Evolutionary conservation across 2,113 vertebrate genomes (phyloP).

Genomic region (Sinocyclocheilus anophthalmus): DNA sequence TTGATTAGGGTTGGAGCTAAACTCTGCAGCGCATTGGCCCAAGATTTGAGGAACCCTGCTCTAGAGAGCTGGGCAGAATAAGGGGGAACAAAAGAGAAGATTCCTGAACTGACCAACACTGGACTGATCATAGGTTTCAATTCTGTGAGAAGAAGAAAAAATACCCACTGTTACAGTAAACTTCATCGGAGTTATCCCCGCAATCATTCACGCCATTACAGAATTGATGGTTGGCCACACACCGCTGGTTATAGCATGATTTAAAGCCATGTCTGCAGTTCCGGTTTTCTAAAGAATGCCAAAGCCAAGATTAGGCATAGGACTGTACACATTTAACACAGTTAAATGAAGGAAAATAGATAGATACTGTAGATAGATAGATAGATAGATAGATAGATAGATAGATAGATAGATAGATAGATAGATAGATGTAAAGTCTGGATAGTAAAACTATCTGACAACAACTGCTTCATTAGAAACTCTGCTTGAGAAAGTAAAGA

Average conservation of each 20-base stretch:
- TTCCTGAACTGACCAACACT: neutral
- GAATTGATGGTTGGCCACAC: constrained; percentile 75
- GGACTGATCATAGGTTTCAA: neutral
- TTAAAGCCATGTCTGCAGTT: constrained; percentile 82
- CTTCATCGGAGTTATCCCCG: constrained; percentile 84
- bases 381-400: neutral
- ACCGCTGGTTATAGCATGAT: constrained; percentile 80
- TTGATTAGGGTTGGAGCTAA: too few species aligned
- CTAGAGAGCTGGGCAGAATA: neutral
- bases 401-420: neutral
- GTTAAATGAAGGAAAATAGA: neutral
- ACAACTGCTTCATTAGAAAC: neutral
- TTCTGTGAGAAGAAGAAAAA: too few species aligned
- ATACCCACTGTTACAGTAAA: constrained; percentile 82
- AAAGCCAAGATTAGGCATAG: constrained; percentile 8
- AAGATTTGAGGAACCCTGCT: neutral
- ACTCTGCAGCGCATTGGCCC: too few species aligned
- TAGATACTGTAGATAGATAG: neutral
- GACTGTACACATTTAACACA: neutral
- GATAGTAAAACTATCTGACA: neutral
- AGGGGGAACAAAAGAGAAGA: neutral
- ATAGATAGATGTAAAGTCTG: neutral
- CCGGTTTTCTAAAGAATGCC: constrained; percentile 77
- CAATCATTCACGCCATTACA: constrained; percentile 85
- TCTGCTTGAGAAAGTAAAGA: neutral